A percentile compares a stretch with the other conserved stretches of the same genome.
phyloP scores from a whole-genome alignment of 1,140 invertebrate genomes.

The Nephila pilipes region DNA sequence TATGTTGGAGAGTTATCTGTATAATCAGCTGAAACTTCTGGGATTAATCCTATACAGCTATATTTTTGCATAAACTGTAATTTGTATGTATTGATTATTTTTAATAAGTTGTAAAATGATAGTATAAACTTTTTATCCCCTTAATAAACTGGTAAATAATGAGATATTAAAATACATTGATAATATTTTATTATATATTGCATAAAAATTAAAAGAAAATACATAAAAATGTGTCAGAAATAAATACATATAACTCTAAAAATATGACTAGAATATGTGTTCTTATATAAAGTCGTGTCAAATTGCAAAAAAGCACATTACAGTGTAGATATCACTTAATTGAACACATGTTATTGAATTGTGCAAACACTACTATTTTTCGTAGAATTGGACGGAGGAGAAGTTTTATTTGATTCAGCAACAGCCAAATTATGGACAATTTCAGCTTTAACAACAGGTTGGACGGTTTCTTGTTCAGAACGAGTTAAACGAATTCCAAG shows the following conservation, averaged over 20 bases:
- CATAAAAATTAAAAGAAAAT: background rate
- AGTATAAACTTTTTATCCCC: too few species aligned
- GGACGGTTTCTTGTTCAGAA: constrained; percentile 86
- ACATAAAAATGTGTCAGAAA: background rate
- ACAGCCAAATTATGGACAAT: constrained; percentile 80
- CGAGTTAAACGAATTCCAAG: constrained; percentile 85
- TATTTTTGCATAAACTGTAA: too few species aligned
- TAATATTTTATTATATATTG: background rate
- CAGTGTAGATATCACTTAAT: constrained; percentile 3
- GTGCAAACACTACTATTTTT: constrained; percentile 64
- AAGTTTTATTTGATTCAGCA: constrained; percentile 2
- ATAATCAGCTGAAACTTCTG: too few species aligned
- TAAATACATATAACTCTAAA: background rate
- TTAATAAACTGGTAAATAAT: too few species aligned
- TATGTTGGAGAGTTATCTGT: too few species aligned
- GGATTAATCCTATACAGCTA: too few species aligned
- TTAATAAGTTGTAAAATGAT: too few species aligned
- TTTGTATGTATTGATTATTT: too few species aligned
- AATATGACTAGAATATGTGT: constrained; percentile 14
- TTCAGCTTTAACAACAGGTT: constrained; percentile 86
- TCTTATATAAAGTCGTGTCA: background rate
- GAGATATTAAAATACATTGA: background rate
- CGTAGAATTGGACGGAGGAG: constrained; percentile 32
- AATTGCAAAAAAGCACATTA: constrained; percentile 10
- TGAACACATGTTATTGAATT: constrained; percentile 7